Evolutionary conservation across 23 tunicate species (phyloP), one percentile per base, ranked within the genome.

Genomic region (Diplosoma virens): DNA sequence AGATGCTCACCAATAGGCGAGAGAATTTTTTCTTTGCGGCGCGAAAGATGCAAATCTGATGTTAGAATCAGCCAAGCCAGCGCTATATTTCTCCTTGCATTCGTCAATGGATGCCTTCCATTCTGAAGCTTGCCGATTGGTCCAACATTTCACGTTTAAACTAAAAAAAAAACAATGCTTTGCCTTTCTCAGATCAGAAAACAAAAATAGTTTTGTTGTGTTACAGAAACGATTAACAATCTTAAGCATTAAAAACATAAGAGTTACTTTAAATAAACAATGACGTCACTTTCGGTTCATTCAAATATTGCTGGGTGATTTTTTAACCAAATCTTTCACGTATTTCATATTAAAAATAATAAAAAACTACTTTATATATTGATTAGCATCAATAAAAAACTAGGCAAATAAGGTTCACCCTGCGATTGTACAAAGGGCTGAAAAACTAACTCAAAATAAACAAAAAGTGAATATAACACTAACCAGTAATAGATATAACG

Each of bases 1-100:
- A n/a, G 50, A 7, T 47, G 30, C 90, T 55, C 59, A 85, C 99
- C 99, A 94, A 29, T 88, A 80, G 1, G 91, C 95, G 26, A 34
- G 75, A 4, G 85, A 71, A 45, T 79, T 53, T 46, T 52, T 61
- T 68, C 99, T 56, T 46, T 20, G 78, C 29, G 99, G 99, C 36
- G 95, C 99, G 33, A 87, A 94, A 0, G 99, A 94, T 7, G 56
- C 69, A 29, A 55, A 59, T 30, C 84, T 76, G 29, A 80, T 89
- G 3, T 85, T 70, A 25, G 67, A 37, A 3, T 41, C 66, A 16
- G 89, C 32, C 18, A 92, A 37, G 21, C 89, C 97, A 18, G 58
- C 75, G 2, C 75, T 63, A 32, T 30, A 37, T n/a, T 85, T 81
- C 16, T 23, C 30, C 2, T 33, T 59, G 27, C 79, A 47, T 22